Percentiles rank a stretch among this genome's conserved stretches.
Evolutionary conservation across 2,113 vertebrate genomes (phyloP).

Genomic region (Sander lucioperca): DNA sequence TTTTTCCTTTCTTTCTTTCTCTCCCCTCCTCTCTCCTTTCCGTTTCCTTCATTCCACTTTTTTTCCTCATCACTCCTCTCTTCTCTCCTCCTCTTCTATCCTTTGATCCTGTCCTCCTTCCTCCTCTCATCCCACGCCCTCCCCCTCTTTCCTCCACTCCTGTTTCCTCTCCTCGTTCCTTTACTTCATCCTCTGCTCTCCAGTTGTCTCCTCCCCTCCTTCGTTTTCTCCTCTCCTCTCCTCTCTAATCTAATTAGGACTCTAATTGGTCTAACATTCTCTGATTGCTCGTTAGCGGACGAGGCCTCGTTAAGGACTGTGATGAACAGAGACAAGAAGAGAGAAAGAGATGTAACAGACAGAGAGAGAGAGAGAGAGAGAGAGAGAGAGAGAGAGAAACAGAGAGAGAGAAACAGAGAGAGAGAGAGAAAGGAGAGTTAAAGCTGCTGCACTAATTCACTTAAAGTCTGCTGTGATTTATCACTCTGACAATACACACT

Average conservation of each 20-base stretch:
- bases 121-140: too few species aligned
- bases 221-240: background rate
- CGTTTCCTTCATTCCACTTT: too few species aligned
- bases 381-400: background rate
- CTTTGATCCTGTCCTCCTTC: too few species aligned
- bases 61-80: too few species aligned
- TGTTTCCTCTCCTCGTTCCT: too few species aligned
- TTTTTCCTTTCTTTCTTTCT: too few species aligned
- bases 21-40: too few species aligned
- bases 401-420: constrained; percentile 3
- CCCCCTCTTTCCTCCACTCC: background rate
- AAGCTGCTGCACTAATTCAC: constrained; percentile 94
- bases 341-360: background rate
- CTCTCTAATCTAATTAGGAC: constrained; percentile 43
- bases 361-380: constrained; percentile 27
- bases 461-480: constrained; percentile 94
- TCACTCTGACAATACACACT: constrained; percentile 91
- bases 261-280: constrained; percentile 67
- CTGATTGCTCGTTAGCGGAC: constrained; percentile 67
- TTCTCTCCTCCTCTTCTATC: background rate
- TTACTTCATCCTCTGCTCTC: background rate
- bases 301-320: constrained; percentile 58
- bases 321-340: constrained; percentile 45
- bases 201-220: background rate
- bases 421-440: constrained; percentile 86